phyloP scores from a whole-genome alignment of 1,140 invertebrate genomes.

The Drosophila oshimai region DNA sequence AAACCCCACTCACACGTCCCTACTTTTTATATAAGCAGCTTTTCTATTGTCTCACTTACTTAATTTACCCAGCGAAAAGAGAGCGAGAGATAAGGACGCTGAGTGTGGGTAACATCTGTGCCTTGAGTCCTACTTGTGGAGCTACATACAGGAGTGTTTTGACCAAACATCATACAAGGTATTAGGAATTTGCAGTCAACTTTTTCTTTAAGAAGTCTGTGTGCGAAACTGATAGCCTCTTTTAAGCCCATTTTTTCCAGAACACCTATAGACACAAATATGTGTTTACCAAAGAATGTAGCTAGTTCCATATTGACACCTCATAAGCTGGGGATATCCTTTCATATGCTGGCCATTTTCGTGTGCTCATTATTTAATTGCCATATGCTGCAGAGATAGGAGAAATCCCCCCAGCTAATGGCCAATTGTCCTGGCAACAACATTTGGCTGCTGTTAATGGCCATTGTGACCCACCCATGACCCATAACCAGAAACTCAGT shows the following conservation, averaged over 20 bases:
- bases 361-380: conserved; percentile 23
- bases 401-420: conserved; percentile 49
- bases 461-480: conserved; percentile 6
- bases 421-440: conserved; percentile 28
- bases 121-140: background rate
- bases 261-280: no score
- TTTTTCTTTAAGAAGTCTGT: no score
- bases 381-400: conserved; percentile 49
- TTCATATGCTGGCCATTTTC: background rate
- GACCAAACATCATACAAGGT: background rate
- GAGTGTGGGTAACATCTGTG: conserved; percentile 8
- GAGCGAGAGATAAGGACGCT: background rate
- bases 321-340: background rate
- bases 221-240: no score
- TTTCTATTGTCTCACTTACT: conserved; percentile 45
- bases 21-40: conserved; percentile 28
- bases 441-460: conserved; percentile 43
- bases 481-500: background rate
- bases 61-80: conserved; percentile 17
- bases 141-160: background rate
- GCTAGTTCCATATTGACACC: conserved; percentile 1
- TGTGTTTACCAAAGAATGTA: background rate
- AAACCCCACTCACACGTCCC: conserved; percentile 3
- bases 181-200: background rate
- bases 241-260: no score